phyloP scores from a whole-genome alignment of 2,113 vertebrate genomes.

The Phaetusa simplex region DNA sequence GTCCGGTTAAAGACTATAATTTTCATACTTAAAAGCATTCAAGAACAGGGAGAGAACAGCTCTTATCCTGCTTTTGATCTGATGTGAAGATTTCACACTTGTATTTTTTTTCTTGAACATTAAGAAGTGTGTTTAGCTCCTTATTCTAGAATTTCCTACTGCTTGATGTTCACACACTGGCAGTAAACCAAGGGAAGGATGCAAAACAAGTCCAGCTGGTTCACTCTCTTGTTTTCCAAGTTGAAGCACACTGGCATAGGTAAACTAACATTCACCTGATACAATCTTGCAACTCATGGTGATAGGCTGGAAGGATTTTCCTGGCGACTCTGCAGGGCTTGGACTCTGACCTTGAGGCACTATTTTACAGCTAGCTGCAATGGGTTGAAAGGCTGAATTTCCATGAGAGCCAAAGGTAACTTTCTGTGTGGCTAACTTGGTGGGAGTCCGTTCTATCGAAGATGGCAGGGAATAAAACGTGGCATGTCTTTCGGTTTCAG shows the following conservation, averaged over 20 bases:
- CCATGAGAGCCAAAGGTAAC: constrained; percentile 90
- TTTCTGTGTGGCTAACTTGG: constrained; percentile 87
- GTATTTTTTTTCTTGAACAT: background rate
- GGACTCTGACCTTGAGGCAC: constrained; percentile 88
- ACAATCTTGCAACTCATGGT: constrained; percentile 99
- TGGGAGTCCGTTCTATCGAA: constrained; percentile 87
- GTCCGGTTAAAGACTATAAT: background rate
- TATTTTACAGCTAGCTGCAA: constrained; percentile 97
- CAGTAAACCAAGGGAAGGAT: background rate
- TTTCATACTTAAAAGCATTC: background rate
- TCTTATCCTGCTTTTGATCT: background rate
- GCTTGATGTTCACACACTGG: background rate
- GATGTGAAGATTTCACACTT: background rate
- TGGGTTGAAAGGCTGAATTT: constrained; percentile 98
- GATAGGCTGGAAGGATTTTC: constrained; percentile 97
- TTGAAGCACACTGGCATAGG: background rate
- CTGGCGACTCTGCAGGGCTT: constrained; percentile 90
- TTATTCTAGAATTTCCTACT: background rate
- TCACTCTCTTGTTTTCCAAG: background rate
- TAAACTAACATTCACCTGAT: constrained; percentile 84
- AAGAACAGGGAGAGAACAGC: background rate
- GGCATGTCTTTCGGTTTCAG: constrained; percentile 78
- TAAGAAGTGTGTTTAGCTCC: background rate
- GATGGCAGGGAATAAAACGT: constrained; percentile 78
- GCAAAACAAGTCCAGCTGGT: background rate